Percentiles rank a stretch among this genome's conserved stretches.
Conservation (phyloP, 2,888 invertebrate genomes). For the Dorcus hopei region DNA sequence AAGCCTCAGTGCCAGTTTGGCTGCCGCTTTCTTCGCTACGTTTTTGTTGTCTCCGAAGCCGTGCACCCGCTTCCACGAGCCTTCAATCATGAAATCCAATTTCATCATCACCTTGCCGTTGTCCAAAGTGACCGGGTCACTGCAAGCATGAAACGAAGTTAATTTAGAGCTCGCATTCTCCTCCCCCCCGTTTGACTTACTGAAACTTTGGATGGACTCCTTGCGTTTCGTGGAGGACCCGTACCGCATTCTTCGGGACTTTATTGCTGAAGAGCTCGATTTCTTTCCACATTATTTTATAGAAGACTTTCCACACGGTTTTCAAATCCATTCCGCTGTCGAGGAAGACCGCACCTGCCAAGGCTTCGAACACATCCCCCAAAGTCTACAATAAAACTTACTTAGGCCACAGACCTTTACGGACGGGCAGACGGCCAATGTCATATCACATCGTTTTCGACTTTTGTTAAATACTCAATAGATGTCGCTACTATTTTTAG, state of each 20-base stretch:
- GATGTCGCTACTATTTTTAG: too few species aligned
- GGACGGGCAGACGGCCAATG: too few species aligned
- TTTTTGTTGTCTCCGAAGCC: slow-evolving; percentile 70
- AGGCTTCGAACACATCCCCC: slow-evolving; percentile 91
- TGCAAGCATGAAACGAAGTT: slow-evolving; percentile 24
- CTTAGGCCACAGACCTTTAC: too few species aligned
- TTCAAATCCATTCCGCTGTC: slow-evolving; percentile 74
- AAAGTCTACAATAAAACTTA: slow-evolving; percentile 54
- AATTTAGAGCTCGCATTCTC: slow-evolving; percentile 32
- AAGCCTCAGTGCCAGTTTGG: slow-evolving; percentile 65
- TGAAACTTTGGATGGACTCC: slow-evolving; percentile 72
- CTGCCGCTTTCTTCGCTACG: slow-evolving; percentile 73
- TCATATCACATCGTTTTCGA: too few species aligned
- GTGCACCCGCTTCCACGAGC: slow-evolving; percentile 57
- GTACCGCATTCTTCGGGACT: slow-evolving; percentile 88
- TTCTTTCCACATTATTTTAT: slow-evolving; percentile 81
- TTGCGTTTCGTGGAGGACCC: slow-evolving; percentile 78
- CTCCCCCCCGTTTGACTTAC: slow-evolving; percentile 52
- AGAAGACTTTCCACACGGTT: slow-evolving; percentile 77
- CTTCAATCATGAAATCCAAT: slow-evolving; percentile 60
- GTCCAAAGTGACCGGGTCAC: slow-evolving; percentile 27
- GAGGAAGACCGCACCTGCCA: slow-evolving; percentile 87
- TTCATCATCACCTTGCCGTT: slow-evolving; percentile 56
- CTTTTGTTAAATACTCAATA: too few species aligned
- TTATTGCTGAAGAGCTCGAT: slow-evolving; percentile 76